These are phyloP conservation scores for Lasioglossum leucozonium DNA, from an alignment of 2,888 invertebrate species.

Conservation along the genomic window DNA sequence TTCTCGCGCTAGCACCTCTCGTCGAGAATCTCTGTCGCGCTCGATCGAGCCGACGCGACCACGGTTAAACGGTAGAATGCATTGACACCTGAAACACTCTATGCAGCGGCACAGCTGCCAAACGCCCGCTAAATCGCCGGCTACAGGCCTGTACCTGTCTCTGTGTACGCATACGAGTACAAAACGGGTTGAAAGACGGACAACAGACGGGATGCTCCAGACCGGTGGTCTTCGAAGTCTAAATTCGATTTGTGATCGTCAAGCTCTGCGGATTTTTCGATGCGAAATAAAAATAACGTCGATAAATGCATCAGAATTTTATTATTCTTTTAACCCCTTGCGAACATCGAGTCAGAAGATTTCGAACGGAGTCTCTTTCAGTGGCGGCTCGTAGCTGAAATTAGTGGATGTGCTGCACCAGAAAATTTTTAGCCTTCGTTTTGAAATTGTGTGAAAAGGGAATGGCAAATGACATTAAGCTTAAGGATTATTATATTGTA, in stretches of 20 bases:
- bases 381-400: no score
- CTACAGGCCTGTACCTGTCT: neutral
- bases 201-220: slow-evolving; percentile 4
- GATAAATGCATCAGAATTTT: no score
- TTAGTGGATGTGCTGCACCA: no score
- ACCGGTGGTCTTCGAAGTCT: neutral
- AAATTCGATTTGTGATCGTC: neutral
- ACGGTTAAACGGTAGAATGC: neutral
- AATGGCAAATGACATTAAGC: no score
- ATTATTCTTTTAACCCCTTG: no score
- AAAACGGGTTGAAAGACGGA: neutral
- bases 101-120: neutral
- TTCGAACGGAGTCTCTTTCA: no score
- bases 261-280: neutral
- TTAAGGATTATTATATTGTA: no score
- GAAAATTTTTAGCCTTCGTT: no score
- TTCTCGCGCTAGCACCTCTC: neutral
- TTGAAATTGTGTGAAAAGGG: no score
- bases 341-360: no score
- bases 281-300: neutral
- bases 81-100: neutral
- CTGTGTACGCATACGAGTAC: neutral
- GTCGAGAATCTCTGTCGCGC: neutral
- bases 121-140: neutral
- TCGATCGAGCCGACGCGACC: neutral